Percentiles rank a stretch among this genome's conserved stretches.
phyloP scores from a whole-genome alignment of 2,888 invertebrate genomes.

The Neoaliturus tenellus region DNA sequence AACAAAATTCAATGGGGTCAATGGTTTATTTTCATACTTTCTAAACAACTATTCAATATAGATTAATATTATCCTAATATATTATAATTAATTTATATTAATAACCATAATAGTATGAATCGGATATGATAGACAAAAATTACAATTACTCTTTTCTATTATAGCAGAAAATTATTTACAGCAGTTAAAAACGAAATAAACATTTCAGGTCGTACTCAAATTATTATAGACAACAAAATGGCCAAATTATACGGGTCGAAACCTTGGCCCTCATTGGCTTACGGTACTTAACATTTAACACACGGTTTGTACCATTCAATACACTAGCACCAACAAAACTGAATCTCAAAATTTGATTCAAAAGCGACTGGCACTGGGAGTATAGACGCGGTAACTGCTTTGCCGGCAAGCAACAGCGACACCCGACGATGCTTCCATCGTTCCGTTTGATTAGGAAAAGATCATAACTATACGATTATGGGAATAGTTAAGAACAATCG shows the following conservation, averaged over 20 bases:
- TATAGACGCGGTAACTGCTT: constrained; percentile 15
- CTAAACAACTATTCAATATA: constrained; percentile 64
- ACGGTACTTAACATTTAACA: constrained; percentile 31
- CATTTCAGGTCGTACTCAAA: constrained; percentile 42
- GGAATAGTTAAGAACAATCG: not conserved
- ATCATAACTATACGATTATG: not conserved
- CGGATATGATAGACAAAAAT: constrained; percentile 59
- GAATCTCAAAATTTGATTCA: constrained; percentile 29
- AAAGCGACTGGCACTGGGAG: constrained; percentile 45
- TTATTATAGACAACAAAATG: constrained; percentile 54
- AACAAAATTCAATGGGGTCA: constrained; percentile 51
- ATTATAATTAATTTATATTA: constrained; percentile 59
- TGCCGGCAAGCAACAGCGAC: constrained; percentile 11
- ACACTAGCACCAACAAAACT: constrained; percentile 57
- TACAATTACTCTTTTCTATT: constrained; percentile 57
- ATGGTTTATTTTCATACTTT: constrained; percentile 62
- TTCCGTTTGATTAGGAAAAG: not conserved
- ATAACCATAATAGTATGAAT: constrained; percentile 58
- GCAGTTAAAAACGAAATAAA: constrained; percentile 47
- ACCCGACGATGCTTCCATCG: not conserved
- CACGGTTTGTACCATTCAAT: constrained; percentile 55
- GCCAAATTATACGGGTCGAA: constrained; percentile 28
- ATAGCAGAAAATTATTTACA: constrained; percentile 56
- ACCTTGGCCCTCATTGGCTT: constrained; percentile 27
- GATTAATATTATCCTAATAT: constrained; percentile 62